A percentile compares a stretch with the other conserved stretches of the same genome.
phyloP scores from a whole-genome alignment of 2,113 vertebrate genomes.

The Heterotis niloticus region DNA sequence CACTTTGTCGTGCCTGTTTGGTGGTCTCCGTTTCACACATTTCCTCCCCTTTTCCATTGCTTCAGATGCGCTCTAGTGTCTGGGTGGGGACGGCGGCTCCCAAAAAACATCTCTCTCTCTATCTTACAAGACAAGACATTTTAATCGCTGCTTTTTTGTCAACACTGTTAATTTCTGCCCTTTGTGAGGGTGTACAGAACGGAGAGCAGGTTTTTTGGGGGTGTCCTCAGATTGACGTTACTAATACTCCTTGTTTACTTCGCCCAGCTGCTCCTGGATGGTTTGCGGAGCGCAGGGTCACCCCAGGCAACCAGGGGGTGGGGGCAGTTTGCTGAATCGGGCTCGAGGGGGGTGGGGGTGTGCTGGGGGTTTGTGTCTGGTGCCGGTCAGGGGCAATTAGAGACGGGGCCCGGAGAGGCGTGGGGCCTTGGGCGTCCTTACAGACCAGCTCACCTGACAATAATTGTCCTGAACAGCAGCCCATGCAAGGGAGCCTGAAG shows the following conservation, averaged over 20 bases:
- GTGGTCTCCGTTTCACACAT: too few species aligned
- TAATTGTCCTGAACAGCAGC: constrained; percentile 93
- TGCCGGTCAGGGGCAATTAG: constrained; percentile 99
- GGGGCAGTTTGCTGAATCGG: constrained; percentile 88
- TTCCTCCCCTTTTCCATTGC: too few species aligned
- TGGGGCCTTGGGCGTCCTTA: constrained; percentile 78
- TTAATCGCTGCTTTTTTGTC: too few species aligned
- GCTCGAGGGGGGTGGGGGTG: constrained; percentile 73
- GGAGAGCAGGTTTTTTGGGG: neutral
- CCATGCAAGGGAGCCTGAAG: constrained; percentile 94
- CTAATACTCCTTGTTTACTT: constrained; percentile 70
- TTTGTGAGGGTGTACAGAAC: neutral
- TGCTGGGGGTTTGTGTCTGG: constrained; percentile 80
- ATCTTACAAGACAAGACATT: neutral
- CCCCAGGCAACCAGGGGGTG: constrained; percentile 67
- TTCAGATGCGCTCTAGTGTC: too few species aligned
- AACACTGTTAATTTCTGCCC: neutral
- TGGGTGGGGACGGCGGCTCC: too few species aligned
- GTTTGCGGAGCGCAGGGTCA: constrained; percentile 82
- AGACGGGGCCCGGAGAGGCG: constrained; percentile 81
- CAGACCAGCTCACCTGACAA: constrained; percentile 99
- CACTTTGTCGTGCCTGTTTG: too few species aligned
- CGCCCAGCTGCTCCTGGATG: constrained; percentile 79
- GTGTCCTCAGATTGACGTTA: neutral
- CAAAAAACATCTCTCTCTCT: neutral